Evolutionary conservation across 2,888 invertebrate species (phyloP).

Genomic region (Sclerodermus sp.): DNA sequence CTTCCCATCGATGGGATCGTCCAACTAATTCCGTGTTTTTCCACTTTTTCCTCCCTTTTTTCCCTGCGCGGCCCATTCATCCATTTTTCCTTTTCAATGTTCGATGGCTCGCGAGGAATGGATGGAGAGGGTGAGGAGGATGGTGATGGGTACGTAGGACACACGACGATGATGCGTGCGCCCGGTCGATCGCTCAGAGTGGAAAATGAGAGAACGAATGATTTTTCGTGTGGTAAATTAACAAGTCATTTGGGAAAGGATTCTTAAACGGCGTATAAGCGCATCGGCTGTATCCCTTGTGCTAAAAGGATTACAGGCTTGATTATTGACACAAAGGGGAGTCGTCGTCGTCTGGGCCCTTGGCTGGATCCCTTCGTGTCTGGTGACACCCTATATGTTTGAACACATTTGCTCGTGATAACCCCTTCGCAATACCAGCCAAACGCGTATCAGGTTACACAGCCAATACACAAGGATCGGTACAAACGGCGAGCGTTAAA

Average conservation of each 20-base stretch:
- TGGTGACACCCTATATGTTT: constrained; percentile 55
- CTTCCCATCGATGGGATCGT: no score
- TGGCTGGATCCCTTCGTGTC: constrained; percentile 25
- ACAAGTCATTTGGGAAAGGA: constrained; percentile 49
- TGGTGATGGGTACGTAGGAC: no score
- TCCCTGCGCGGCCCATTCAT: no score
- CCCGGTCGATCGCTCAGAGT: no score
- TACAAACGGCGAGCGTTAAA: no score
- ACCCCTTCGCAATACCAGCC: constrained; percentile 36
- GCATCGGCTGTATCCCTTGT: constrained; percentile 35
- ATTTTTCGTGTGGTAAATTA: constrained; percentile 26
- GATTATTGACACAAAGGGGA: constrained; percentile 46
- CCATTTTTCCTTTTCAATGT: no score
- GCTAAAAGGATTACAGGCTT: constrained; percentile 49
- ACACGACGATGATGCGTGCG: no score
- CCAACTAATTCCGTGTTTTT: constrained; percentile 8
- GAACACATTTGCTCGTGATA: constrained; percentile 57
- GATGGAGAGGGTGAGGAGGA: no score
- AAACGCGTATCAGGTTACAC: no score
- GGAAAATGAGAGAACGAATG: no score
- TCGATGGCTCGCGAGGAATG: no score
- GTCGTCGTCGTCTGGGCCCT: constrained; percentile 15
- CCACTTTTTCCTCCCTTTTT: constrained; percentile 1
- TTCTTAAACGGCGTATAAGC: constrained; percentile 49
- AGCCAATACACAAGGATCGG: no score